These are phyloP conservation scores for Drosophila kohkoa DNA, from an alignment of 1,140 invertebrate species.

Conservation along the genomic window DNA sequence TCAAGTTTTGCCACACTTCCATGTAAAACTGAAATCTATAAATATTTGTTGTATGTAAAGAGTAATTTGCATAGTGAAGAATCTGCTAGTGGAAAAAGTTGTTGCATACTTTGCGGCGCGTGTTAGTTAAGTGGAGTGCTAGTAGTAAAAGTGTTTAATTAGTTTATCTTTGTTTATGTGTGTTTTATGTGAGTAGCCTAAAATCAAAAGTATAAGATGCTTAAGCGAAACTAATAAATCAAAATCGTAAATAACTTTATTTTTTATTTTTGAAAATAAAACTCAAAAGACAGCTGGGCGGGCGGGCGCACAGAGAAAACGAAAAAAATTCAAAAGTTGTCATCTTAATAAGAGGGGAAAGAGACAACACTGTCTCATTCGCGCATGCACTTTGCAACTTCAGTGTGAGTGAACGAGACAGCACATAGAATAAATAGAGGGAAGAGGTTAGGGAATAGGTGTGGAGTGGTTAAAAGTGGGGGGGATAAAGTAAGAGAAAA, in stretches of 20 bases:
- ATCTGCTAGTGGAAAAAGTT: slow-evolving; percentile 21
- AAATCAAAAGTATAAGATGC: slow-evolving; percentile 29
- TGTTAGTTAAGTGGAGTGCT: slow-evolving; percentile 32
- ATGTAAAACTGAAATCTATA: background rate
- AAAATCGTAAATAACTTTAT: background rate
- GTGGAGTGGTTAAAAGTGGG: background rate
- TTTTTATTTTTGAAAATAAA: background rate
- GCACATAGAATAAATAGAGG: background rate
- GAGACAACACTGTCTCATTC: slow-evolving; percentile 17
- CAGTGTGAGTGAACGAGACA: slow-evolving; percentile 9
- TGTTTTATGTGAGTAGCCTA: slow-evolving; percentile 11
- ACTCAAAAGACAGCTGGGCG: slow-evolving; percentile 25
- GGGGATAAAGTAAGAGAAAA: slow-evolving; percentile 61
- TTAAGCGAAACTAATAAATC: slow-evolving; percentile 8
- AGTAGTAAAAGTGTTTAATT: slow-evolving; percentile 39
- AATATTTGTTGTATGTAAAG: background rate
- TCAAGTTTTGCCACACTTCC: slow-evolving; percentile 14
- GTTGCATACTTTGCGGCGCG: slow-evolving; percentile 35
- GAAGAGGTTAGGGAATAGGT: background rate
- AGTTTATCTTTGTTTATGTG: slow-evolving; percentile 41
- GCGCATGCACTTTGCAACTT: background rate
- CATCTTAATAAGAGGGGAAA: slow-evolving; percentile 39
- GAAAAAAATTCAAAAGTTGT: slow-evolving; percentile 38
- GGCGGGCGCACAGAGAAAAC: slow-evolving; percentile 26
- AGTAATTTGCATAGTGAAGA: background rate